Evolutionary conservation across 1,140 invertebrate species (phyloP).

Genomic region (Augochlora pura): DNA sequence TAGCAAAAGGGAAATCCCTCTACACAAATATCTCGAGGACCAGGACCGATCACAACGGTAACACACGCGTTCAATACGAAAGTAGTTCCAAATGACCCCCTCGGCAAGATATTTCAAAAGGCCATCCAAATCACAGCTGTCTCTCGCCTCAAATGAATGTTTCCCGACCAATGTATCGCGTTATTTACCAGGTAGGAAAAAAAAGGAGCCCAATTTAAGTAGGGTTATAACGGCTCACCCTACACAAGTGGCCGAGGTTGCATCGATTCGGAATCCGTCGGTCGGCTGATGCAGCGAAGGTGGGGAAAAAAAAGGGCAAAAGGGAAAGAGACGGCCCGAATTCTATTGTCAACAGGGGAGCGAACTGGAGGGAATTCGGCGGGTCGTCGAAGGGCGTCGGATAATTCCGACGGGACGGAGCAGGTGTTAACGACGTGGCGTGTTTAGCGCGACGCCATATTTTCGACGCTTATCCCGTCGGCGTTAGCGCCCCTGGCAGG

Average conservation of each 20-base stretch:
- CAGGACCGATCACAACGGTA: no score
- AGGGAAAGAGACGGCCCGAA: neutral
- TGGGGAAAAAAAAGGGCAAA: neutral
- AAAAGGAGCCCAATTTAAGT: no score
- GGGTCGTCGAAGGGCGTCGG: conserved; percentile 45
- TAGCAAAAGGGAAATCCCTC: no score
- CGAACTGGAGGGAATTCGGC: conserved; percentile 13
- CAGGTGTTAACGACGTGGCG: conserved; percentile 74
- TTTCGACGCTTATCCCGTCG: conserved; percentile 63
- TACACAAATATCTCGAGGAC: no score
- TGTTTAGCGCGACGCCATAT: conserved; percentile 62
- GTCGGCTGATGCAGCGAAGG: neutral
- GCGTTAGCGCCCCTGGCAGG: conserved; percentile 13
- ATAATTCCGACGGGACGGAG: conserved; percentile 69
- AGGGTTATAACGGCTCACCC: neutral
- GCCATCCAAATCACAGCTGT: no score
- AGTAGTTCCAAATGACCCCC: no score
- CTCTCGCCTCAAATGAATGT: no score
- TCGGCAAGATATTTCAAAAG: no score
- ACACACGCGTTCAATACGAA: no score
- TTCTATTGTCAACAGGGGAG: conserved; percentile 52
- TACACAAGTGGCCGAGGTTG: neutral
- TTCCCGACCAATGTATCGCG: no score
- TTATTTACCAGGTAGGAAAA: no score
- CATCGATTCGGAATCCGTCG: conserved; percentile 3